Evolutionary conservation across 2,113 vertebrate species (phyloP).

Genomic region (Boulengeromyrus knoepffleri): DNA sequence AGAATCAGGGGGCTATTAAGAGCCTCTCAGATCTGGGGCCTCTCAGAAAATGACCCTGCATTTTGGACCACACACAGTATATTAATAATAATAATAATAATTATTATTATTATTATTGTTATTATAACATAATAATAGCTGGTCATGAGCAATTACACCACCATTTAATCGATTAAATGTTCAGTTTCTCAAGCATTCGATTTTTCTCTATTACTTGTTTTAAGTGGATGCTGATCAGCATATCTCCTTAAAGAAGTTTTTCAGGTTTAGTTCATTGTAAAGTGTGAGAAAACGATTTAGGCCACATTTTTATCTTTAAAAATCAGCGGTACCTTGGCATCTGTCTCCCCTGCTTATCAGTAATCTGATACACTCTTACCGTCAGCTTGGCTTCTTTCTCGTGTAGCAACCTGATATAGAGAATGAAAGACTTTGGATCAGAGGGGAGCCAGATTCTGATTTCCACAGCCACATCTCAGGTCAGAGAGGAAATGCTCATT

Average conservation of each 20-base stretch:
- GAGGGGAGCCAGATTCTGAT: not conserved
- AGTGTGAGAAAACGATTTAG: not conserved
- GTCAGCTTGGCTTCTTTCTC: not conserved
- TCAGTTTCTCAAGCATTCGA: not conserved
- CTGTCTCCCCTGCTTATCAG: conserved; percentile 1
- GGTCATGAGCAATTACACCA: not conserved
- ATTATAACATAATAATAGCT: not conserved
- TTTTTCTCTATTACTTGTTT: not conserved
- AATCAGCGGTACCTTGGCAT: not conserved
- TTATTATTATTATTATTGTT: not conserved
- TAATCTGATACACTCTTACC: conserved; percentile 5
- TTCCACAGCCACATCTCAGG: not conserved
- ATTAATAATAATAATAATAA: not conserved
- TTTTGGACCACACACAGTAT: not conserved
- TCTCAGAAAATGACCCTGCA: not conserved
- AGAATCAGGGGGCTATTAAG: not conserved
- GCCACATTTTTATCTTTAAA: conserved; percentile 4
- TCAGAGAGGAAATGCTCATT: not conserved
- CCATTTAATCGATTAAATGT: not conserved
- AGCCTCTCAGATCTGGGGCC: not conserved
- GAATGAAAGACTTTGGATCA: conserved; percentile 1
- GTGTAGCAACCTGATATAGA: not conserved
- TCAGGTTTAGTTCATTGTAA: not conserved
- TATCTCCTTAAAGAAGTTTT: not conserved
- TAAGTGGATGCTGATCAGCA: not conserved